Conservation (phyloP, 2,797 vertebrate genomes). For the Decapterus maruadsi region DNA sequence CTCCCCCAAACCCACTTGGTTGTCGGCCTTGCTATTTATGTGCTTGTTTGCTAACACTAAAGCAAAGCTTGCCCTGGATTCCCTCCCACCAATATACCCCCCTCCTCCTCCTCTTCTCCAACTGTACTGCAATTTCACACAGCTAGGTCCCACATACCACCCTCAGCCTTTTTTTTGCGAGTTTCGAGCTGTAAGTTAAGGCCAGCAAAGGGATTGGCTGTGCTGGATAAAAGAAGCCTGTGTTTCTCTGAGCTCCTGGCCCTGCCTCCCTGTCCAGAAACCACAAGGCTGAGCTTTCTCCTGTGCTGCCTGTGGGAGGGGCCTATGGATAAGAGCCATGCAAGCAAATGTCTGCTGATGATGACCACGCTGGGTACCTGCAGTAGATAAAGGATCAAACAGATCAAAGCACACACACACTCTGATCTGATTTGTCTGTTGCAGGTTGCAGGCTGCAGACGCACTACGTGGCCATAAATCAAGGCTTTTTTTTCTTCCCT, state of each 20-base stretch:
- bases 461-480: slow-evolving; percentile 23
- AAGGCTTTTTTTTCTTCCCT: too few species aligned
- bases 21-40: slow-evolving; percentile 81
- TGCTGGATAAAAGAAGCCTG: slow-evolving; percentile 83
- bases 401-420: slow-evolving; percentile 56
- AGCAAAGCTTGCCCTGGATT: slow-evolving; percentile 56
- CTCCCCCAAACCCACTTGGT: slow-evolving; percentile 39
- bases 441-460: slow-evolving; percentile 15
- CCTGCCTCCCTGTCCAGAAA: slow-evolving; percentile 78
- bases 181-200: slow-evolving; percentile 64
- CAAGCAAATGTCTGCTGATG: slow-evolving; percentile 67
- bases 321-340: slow-evolving; percentile 64
- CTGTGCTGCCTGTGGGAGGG: slow-evolving; percentile 71
- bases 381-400: slow-evolving; percentile 43
- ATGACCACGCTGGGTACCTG: slow-evolving; percentile 69
- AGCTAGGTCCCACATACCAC: slow-evolving; percentile 65
- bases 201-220: slow-evolving; percentile 70
- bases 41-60: slow-evolving; percentile 81
- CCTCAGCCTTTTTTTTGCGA: slow-evolving; percentile 31
- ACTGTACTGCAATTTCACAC: slow-evolving; percentile 65
- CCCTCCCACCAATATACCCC: slow-evolving; percentile 46
- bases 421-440: slow-evolving; percentile 36
- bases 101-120: background rate
- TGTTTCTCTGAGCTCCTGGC: slow-evolving; percentile 77
- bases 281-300: slow-evolving; percentile 84